Conservation (phyloP, 2,888 invertebrate genomes). For the Oxyteleia sp. region DNA sequence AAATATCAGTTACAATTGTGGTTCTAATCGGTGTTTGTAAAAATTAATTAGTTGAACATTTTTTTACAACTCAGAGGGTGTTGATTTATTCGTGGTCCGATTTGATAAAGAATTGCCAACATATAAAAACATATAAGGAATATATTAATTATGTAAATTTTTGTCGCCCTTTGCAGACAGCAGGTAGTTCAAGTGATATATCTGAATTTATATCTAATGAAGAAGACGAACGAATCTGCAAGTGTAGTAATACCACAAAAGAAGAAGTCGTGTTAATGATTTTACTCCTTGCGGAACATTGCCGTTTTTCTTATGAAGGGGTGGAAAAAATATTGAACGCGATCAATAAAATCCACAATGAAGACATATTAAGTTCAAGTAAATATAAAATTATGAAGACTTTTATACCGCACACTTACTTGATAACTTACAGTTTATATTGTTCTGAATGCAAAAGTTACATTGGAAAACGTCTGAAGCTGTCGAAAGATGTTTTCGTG, state of each 20-base stretch:
- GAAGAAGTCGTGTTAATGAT: neutral
- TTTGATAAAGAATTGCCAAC: too few relatives aligned
- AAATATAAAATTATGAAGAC: neutral
- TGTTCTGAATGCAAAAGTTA: neutral
- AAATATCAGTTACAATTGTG: too few relatives aligned
- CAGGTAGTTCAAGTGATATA: too few relatives aligned
- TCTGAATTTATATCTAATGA: too few relatives aligned
- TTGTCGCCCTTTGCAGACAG: too few relatives aligned
- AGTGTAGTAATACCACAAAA: neutral
- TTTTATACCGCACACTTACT: neutral
- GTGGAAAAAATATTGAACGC: neutral
- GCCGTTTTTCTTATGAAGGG: neutral
- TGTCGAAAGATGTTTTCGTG: neutral
- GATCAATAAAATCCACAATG: neutral
- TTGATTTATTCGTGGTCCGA: too few relatives aligned
- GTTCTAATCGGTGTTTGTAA: too few relatives aligned
- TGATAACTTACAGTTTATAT: neutral
- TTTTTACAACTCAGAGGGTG: too few relatives aligned
- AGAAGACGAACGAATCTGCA: neutral
- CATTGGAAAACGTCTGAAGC: neutral
- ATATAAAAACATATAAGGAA: too few relatives aligned
- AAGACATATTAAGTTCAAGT: neutral
- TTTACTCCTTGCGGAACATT: neutral
- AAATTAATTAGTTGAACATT: too few relatives aligned
- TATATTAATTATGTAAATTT: too few relatives aligned